Evolutionary conservation across 2,888 invertebrate genomes (phyloP), one percentile per base, ranked within the genome.

Genomic region (Epinotia demarniana): DNA sequence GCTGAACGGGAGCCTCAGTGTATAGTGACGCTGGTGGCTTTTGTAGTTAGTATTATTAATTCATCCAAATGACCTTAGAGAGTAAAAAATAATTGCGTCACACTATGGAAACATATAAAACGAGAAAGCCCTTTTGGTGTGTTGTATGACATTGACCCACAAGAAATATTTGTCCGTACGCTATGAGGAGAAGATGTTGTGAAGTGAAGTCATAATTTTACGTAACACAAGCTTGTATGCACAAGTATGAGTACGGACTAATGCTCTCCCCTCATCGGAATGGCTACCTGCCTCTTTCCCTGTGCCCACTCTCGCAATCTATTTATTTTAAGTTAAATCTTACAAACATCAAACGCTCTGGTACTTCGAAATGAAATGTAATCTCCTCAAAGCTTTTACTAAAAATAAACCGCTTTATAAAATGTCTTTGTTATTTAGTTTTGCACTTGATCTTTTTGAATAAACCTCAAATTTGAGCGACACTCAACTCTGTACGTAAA

Each of bases 331-430:
- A 27, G 13, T 67, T 55, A 62, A 77, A 61, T 63, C 66, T 64
- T 55, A 67, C 23, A 67, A 58, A 67, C 77, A 75, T 72, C 77
- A 77, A 77, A 77, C 49, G 71, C 57, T 72, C 39, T 62, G 33
- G 58, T 71, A 70, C 68, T 63, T 72, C 75, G 77, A 81, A 82
- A 78, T 78, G 76, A 86, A 85, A 84, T 86, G 83, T 84, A 85
- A 88, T 86, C 83, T 85, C 78, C 82, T 87, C 84, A 85, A 84
- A 85, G 82, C 80, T 82, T 81, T 82, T 85, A 81, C 78, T 81
- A 78, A 80, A 81, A 85, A 82, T 79, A 84, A 9, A 83, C 83
- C 80, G 13, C 39, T 57, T 62, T 69, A 63, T 43, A 69, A 69
- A 46, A 57, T 33, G 49, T 23, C 27, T 63, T 62, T 62, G 12